Evolutionary conservation across 2,888 invertebrate genomes (phyloP).

Genomic region (Galerucella pusilla): DNA sequence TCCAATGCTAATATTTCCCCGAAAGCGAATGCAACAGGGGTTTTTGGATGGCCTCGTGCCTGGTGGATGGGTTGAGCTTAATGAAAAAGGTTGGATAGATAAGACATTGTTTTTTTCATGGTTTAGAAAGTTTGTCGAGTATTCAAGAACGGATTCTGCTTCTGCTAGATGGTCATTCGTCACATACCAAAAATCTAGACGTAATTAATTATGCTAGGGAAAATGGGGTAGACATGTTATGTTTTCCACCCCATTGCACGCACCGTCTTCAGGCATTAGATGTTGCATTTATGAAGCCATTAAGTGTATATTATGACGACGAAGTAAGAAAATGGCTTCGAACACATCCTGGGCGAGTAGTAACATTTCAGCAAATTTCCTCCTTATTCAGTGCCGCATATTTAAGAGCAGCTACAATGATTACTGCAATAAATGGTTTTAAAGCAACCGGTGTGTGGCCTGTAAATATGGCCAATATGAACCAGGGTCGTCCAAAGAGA

Average conservation of each 20-base stretch:
- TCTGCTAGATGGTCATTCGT: too few relatives aligned
- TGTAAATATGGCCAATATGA: too few relatives aligned
- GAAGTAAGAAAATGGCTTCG: too few relatives aligned
- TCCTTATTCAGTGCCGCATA: too few relatives aligned
- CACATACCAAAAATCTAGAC: background rate
- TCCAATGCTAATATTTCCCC: background rate
- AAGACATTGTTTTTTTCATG: conserved; percentile 5
- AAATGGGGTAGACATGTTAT: background rate
- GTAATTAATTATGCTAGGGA: conserved; percentile 4
- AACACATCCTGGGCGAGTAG: too few relatives aligned
- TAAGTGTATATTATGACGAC: too few relatives aligned
- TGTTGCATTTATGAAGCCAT: background rate
- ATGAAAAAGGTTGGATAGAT: background rate
- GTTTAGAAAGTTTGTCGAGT: background rate
- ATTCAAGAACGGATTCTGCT: background rate
- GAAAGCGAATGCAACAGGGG: background rate
- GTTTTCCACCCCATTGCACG: conserved; percentile 6
- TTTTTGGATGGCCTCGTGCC: conserved; percentile 8
- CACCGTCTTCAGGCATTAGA: background rate
- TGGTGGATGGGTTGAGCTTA: too few relatives aligned
- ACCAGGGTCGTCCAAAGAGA: too few relatives aligned
- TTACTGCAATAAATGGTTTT: too few relatives aligned
- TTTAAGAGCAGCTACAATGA: too few relatives aligned
- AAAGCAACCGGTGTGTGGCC: too few relatives aligned
- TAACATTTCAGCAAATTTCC: too few relatives aligned